Evolutionary conservation across 2,888 invertebrate species (phyloP), one percentile per base, ranked within the genome.

Genomic region (Nemapogon koenigi): DNA sequence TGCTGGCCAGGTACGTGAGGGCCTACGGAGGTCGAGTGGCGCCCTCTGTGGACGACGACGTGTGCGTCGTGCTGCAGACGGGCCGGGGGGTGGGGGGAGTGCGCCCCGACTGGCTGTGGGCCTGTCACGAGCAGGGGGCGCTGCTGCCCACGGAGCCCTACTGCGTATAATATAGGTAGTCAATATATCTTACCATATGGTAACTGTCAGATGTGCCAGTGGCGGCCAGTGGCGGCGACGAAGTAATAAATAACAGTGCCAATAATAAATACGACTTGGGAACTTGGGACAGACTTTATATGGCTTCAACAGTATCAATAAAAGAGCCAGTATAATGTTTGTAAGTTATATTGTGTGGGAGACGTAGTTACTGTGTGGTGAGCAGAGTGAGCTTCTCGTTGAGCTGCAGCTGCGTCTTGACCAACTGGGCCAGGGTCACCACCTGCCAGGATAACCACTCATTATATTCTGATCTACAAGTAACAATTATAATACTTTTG

Each of bases 361-460:
- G 6, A 25, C 28, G 16, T 25, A 16, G 22, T 67, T 53, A 76
- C 60, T 72, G 73, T 17, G 91, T 87, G 31, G 91, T 91, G 48
- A 94, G 82, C 50, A 92, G 83, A 4, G 92, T 92, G 31, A 99
- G 83, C 70, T 97, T 97, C 75, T 99, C 98, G 70, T 97, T 97
- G 38, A 99, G 82, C 58, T 94, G 92, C 53, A 98, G 83, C 71
- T 99, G 97, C 2, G 97, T 96, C 76, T 96, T 94, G 56, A 96
- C 94, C 42, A 99, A 82, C 59, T 97, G 97, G 10, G 97, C 93
- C 42, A 99, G 82, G 30, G 97, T 97, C 51, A 96, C 89, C 60
- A 80, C 75, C 75, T 76, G 65, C 2, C 43, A 32, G 11, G n/a
- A 40, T 14, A 22, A 30, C 19, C 4, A 29, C 4, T n/a, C 37